Evolutionary conservation across 1,140 invertebrate genomes (phyloP), one percentile per base, ranked within the genome.

Genomic region (Drosophila asahinai): DNA sequence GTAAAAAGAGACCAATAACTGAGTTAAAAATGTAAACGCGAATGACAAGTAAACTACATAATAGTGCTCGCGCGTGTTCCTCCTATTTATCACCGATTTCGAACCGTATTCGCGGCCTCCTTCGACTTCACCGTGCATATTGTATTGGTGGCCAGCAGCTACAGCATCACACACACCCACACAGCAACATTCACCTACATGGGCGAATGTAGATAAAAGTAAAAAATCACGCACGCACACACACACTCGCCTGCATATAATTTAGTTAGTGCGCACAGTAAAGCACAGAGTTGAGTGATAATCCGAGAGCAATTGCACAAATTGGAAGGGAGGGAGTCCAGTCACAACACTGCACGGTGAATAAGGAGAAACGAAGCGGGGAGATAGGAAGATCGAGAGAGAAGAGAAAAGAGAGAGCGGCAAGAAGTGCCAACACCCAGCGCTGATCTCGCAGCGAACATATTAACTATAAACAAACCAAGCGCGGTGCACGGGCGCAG

Each of bases 341-440:
- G 63, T 59, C 51, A 43, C 62, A 64, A 42, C 49, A 42, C 12
- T 49, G 61, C 51, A 58, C 65, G 19, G 52, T 54, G 54, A 47
- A 59, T 9, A 57, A 25, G 36, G 36, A 5, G 33, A 40, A 55
- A 19, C 52, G 70, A 59, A 64, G 63, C 51, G 58, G 22, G 27
- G 43, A 43, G 40, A 42, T 27, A 27, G 7, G 59, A 42, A 30
- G 48, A 43, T 27, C 27, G 49, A 68, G 57, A 76, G 65, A 61
- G 66, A 25, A 45, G 55, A 60, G 60, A 81, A 51, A 55, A 61
- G 57, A 54, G 74, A 86, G 70, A 78, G 73, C 48, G 40, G 5
- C 71, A 40, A 71, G 66, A 72, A 81, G 82, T 91, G 86, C 86
- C 86, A 90, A 90, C 86, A 90, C 86, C 86, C 86, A 80, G 65